Percentiles rank a stretch among this genome's conserved stretches.
Conservation (phyloP, 2,113 vertebrate genomes). For the Oenanthe melanoleuca region DNA sequence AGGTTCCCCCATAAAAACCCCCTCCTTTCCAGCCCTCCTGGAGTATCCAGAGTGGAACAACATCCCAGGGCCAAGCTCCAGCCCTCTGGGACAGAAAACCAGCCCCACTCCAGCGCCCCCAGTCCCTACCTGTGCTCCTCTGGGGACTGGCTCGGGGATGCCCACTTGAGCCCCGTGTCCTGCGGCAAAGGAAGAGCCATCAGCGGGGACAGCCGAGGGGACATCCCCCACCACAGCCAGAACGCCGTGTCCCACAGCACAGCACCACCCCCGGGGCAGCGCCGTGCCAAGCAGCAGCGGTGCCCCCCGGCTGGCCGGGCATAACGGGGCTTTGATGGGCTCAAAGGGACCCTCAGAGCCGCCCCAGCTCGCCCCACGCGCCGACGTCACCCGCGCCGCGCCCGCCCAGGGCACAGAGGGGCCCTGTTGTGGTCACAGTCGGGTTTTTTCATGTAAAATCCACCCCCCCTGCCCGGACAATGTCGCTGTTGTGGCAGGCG, state of each 20-base stretch:
- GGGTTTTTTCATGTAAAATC: background rate
- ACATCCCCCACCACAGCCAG: background rate
- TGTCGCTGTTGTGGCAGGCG: background rate
- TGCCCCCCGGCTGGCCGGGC: fast-evolving
- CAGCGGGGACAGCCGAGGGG: background rate
- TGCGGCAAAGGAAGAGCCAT: conserved; percentile 27
- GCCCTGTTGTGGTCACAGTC: conserved; percentile 35
- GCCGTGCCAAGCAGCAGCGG: background rate
- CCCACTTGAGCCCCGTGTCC: conserved; percentile 84
- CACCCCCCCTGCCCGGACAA: background rate
- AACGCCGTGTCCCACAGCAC: fast-evolving
- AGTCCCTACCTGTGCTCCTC: conserved; percentile 83
- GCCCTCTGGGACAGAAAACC: fast-evolving
- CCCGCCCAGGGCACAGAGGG: conserved; percentile 28
- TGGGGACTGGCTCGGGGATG: conserved; percentile 78
- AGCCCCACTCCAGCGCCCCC: background rate
- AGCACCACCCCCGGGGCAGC: background rate
- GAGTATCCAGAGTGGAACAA: background rate
- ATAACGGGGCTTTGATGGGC: conserved; percentile 9
- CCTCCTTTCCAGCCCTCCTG: background rate
- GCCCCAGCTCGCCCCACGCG: background rate
- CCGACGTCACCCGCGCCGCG: background rate
- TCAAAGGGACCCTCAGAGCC: conserved; percentile 36
- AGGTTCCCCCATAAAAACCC: background rate
- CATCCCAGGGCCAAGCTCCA: fast-evolving